Conservation (phyloP, 2,888 invertebrate genomes). For the Sycophila texana region DNA sequence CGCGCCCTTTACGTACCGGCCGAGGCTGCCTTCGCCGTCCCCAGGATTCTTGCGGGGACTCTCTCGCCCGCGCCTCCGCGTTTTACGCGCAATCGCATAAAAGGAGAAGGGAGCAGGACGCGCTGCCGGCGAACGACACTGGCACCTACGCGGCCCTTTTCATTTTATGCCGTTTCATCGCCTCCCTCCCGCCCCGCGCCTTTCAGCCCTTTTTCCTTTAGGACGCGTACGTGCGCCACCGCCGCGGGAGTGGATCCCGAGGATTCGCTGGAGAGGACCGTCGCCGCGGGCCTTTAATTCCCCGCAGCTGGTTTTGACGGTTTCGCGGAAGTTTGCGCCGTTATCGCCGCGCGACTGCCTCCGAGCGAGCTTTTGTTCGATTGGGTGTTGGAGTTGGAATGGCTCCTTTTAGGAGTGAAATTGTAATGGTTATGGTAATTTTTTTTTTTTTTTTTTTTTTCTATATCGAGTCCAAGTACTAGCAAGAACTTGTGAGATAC, state of each 20-base stretch:
- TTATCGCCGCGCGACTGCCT: background rate
- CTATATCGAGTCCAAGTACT: too few species aligned
- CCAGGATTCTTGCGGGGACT: background rate
- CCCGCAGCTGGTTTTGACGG: slow-evolving; percentile 20
- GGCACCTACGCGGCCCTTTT: background rate
- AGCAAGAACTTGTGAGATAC: too few species aligned
- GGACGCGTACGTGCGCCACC: background rate
- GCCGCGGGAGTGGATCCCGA: background rate
- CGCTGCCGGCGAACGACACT: background rate
- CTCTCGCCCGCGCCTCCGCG: slow-evolving; percentile 11
- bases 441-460: too few species aligned
- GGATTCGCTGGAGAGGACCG: background rate
- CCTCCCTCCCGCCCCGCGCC: too few species aligned
- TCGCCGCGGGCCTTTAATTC: slow-evolving; percentile 12
- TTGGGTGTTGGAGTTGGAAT: too few species aligned
- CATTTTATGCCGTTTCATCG: too few species aligned
- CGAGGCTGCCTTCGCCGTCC: background rate
- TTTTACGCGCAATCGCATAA: slow-evolving; percentile 45
- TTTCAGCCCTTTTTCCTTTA: too few species aligned
- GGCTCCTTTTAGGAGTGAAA: too few species aligned
- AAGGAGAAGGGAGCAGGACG: slow-evolving; percentile 7
- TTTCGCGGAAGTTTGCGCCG: background rate
- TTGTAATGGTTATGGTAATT: too few species aligned
- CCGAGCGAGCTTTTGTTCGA: too few species aligned
- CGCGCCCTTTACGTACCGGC: slow-evolving; percentile 15